A percentile compares a stretch with the other conserved stretches of the same genome.
Evolutionary conservation across 1,140 invertebrate species (phyloP).

Genomic region (Drosophila seguyi): DNA sequence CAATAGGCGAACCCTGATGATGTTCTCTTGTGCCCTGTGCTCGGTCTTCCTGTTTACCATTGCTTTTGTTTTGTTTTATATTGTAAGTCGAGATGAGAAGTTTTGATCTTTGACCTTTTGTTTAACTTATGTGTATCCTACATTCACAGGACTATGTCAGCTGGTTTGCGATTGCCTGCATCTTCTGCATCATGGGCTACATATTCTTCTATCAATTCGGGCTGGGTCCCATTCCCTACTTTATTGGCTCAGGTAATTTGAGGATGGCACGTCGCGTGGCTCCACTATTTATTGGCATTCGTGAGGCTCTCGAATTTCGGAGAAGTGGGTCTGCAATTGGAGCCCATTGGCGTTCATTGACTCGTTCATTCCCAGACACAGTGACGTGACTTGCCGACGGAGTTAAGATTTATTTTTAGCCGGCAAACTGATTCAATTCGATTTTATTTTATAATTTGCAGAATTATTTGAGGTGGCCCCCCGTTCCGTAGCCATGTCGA

Average conservation of each 20-base stretch:
- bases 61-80: slow-evolving; percentile 86
- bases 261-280: slow-evolving; percentile 26
- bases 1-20: slow-evolving; percentile 87
- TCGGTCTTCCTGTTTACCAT: slow-evolving; percentile 86
- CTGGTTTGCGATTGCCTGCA: slow-evolving; percentile 91
- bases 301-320: slow-evolving; percentile 10
- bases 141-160: slow-evolving; percentile 87
- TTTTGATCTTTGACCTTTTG: not conserved
- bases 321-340: slow-evolving; percentile 20
- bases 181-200: slow-evolving; percentile 90
- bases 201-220: slow-evolving; percentile 94
- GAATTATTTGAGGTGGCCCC: slow-evolving; percentile 96
- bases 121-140: not conserved
- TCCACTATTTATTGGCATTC: slow-evolving; percentile 1
- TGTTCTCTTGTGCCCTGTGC: slow-evolving; percentile 86
- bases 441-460: slow-evolving; percentile 70
- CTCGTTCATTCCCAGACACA: slow-evolving; percentile 14
- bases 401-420: slow-evolving; percentile 21
- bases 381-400: not conserved
- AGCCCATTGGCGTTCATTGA: slow-evolving; percentile 17
- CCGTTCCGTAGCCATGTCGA: slow-evolving; percentile 93
- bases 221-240: slow-evolving; percentile 94
- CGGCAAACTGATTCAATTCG: slow-evolving; percentile 19
- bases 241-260: slow-evolving; percentile 90
- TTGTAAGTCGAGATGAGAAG: slow-evolving; percentile 85